Evolutionary conservation across 2,797 vertebrate genomes (phyloP).

Genomic region (Acanthornis magna): DNA sequence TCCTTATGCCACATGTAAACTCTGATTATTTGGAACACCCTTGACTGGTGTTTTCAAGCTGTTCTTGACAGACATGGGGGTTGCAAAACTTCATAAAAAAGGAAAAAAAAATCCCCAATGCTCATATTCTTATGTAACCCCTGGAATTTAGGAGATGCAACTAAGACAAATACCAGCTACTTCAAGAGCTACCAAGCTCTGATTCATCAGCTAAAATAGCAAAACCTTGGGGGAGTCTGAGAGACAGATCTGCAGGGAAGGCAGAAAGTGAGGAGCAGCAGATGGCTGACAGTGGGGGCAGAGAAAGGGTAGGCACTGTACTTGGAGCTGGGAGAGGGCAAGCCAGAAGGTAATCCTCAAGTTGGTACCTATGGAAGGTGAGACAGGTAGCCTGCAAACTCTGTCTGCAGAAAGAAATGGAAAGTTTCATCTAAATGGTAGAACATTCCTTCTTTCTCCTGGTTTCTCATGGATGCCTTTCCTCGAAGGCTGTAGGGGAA

Average conservation of each 20-base stretch:
- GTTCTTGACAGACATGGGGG: neutral
- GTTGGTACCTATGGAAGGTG: neutral
- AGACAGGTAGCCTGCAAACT: neutral
- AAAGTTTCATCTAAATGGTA: neutral
- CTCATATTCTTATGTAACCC: neutral
- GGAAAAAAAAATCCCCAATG: neutral
- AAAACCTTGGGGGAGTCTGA: neutral
- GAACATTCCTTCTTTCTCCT: neutral
- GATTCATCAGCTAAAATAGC: neutral
- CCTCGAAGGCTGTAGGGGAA: neutral
- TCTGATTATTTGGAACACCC: neutral
- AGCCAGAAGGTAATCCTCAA: neutral
- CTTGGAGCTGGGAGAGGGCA: neutral
- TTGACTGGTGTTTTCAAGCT: neutral
- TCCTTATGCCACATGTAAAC: neutral
- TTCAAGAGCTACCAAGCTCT: neutral
- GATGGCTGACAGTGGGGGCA: neutral
- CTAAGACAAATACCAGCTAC: neutral
- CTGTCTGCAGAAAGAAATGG: neutral
- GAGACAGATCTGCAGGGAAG: neutral
- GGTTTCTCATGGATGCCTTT: neutral
- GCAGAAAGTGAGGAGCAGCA: neutral
- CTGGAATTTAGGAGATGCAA: neutral
- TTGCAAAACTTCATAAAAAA: neutral
- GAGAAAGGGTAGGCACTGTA: neutral